Conservation (phyloP, 1,140 invertebrate species). For the Bombus waltoni region DNA sequence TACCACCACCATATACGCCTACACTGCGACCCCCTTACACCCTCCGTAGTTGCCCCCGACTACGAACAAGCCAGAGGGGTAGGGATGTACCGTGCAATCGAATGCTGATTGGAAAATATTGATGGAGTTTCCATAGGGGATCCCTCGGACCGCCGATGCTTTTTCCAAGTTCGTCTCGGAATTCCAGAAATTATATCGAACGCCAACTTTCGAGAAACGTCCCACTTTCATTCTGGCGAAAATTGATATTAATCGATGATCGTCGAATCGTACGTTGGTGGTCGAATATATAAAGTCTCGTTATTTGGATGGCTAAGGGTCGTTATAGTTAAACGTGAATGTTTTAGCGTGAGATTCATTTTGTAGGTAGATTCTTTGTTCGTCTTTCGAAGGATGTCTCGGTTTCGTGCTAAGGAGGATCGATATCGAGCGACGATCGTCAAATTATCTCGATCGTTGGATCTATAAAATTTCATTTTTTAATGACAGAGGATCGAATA, state of each 20-base stretch:
- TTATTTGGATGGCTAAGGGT: rapidly evolving
- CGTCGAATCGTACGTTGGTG: not conserved
- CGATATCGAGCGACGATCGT: not conserved
- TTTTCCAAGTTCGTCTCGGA: conserved; percentile 57
- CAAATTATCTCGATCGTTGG: not conserved
- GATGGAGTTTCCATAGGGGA: conserved; percentile 63
- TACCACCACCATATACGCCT: conserved; percentile 78
- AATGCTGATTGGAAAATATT: conserved; percentile 82
- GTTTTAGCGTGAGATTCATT: not conserved
- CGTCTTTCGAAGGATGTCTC: not conserved
- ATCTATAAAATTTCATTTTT: not conserved
- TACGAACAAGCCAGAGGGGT: not conserved
- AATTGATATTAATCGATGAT: conserved; percentile 51
- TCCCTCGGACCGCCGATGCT: conserved; percentile 32
- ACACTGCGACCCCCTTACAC: conserved; percentile 62
- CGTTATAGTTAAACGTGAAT: not conserved
- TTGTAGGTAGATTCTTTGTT: not conserved
- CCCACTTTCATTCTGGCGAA: not conserved
- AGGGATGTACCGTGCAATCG: conserved; percentile 69
- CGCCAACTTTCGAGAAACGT: conserved; percentile 24
- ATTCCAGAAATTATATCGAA: conserved; percentile 61
- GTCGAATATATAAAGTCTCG: not conserved
- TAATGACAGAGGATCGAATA: not conserved
- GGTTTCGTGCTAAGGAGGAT: not conserved
- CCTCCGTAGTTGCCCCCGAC: conserved; percentile 29